Percentiles rank a stretch among this genome's conserved stretches.
Evolutionary conservation across 1,140 invertebrate species (phyloP).

Genomic region (Drosophila sp.): DNA sequence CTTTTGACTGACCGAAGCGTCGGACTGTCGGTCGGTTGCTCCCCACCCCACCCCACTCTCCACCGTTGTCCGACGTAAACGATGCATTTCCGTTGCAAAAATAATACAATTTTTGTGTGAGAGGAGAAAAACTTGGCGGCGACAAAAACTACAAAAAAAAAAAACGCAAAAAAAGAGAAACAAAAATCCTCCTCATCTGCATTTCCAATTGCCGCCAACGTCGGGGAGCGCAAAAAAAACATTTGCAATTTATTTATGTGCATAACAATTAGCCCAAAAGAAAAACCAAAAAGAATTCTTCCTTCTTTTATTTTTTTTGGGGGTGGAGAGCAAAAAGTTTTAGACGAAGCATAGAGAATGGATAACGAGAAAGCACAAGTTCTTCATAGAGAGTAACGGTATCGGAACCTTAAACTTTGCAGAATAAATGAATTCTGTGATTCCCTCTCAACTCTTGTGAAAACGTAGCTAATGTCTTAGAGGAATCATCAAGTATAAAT

Average conservation of each 20-base stretch:
- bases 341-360: background rate
- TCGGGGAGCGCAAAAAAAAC: slow-evolving; percentile 38
- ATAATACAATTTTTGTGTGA: slow-evolving; percentile 44
- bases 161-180: background rate
- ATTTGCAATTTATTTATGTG: slow-evolving; percentile 75
- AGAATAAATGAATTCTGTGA: background rate
- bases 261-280: slow-evolving; percentile 68
- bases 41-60: background rate
- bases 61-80: slow-evolving; percentile 36
- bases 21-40: background rate
- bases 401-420: background rate
- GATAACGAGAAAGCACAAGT: too few relatives aligned
- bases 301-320: background rate
- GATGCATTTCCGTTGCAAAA: slow-evolving; percentile 75
- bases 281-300: slow-evolving; percentile 26
- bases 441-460: background rate
- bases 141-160: slow-evolving; percentile 19
- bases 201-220: slow-evolving; percentile 67
- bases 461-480: too few relatives aligned
- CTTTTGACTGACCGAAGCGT: slow-evolving; percentile 28
- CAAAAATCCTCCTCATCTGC: slow-evolving; percentile 59
- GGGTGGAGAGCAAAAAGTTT: background rate
- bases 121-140: slow-evolving; percentile 51
- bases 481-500: too few relatives aligned
- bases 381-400: background rate